Evolutionary conservation across 2,113 vertebrate species (phyloP), one percentile per base, ranked within the genome.

Genomic region (Megaceryle maxima): DNA sequence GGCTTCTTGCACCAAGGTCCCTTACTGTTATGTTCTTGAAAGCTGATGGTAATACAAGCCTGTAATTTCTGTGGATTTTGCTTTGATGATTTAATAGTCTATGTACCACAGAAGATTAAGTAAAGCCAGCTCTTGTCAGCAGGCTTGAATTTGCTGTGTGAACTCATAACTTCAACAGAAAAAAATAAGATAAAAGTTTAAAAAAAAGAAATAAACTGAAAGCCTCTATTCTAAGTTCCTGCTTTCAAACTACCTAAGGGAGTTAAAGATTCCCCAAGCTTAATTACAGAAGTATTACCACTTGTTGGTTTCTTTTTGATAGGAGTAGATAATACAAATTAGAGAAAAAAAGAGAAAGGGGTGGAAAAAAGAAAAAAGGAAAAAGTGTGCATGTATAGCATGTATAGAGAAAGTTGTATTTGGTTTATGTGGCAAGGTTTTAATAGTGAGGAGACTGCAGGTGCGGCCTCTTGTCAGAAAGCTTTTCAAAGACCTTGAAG

Each of bases 81-180:
- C 43, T 87, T 66, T 87, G 46, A 87, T 83, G 48, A 82, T 87
- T 90, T 85, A 83, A 53, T 94, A 89, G 53, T 92, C 70, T 86
- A 25, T 82, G 37, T n/a, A 69, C 60, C 43, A 69, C 55, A 83
- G 81, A 82, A 90, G 55, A 90, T 74, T 87, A 90, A 90, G 43
- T 78, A 87, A 92, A 90, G 48, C 77, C 86, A 90, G 35, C 35
- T 82, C 31, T 94, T 82, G 75, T 82, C 60, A 77, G 59, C 53
- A 87, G 64, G 72, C 62, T 75, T 79, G 60, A 87, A 92, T 92
- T 87, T 90, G 19, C 60, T 94, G 48, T 86, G 68, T 92, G 57
- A 89, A 92, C n/a, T 87, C 16, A 6, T 79, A 92, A n/a, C 29
- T 90, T 92, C 25, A 39, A 83, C 10, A 43, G 77, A 79, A 87